phyloP scores from a whole-genome alignment of 2,888 invertebrate genomes.

The Drosophila conformis region DNA sequence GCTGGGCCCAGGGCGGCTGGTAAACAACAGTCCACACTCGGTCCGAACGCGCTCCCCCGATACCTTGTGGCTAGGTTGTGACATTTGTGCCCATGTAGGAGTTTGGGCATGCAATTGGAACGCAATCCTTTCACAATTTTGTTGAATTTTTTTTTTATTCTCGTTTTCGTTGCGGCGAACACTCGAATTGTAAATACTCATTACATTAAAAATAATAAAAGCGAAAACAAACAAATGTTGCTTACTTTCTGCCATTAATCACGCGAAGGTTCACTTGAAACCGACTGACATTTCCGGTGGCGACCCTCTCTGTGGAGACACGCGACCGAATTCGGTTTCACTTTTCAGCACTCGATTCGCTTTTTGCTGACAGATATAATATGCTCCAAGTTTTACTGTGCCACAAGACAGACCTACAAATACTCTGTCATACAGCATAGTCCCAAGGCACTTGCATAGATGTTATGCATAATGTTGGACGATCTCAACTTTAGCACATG shows the following conservation, averaged over 20 bases:
- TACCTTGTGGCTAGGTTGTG: conserved; percentile 13
- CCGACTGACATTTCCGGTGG: conserved; percentile 9
- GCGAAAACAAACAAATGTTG: conserved; percentile 15
- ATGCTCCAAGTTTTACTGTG: background rate
- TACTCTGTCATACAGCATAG: background rate
- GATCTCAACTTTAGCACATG: background rate
- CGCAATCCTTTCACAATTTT: conserved; percentile 25
- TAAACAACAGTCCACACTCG: conserved; percentile 31
- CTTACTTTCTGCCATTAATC: conserved; percentile 29
- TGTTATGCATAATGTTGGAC: background rate
- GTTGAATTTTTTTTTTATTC: conserved; percentile 20
- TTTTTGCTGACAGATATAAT: background rate
- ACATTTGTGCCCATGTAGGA: conserved; percentile 2
- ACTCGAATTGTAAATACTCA: conserved; percentile 55
- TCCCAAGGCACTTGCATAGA: background rate
- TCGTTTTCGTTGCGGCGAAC: conserved; percentile 19
- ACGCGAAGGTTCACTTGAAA: background rate
- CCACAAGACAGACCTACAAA: background rate
- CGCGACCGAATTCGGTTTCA: conserved; percentile 22
- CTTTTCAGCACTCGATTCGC: conserved; percentile 15
- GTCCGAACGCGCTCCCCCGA: background rate
- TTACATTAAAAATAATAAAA: conserved; percentile 28
- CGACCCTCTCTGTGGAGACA: conserved; percentile 7
- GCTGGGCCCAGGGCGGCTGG: conserved; percentile 65
- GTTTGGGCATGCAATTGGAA: conserved; percentile 8